phyloP scores from a whole-genome alignment of 1,140 invertebrate species.

The Panagrolaimus sp. region DNA sequence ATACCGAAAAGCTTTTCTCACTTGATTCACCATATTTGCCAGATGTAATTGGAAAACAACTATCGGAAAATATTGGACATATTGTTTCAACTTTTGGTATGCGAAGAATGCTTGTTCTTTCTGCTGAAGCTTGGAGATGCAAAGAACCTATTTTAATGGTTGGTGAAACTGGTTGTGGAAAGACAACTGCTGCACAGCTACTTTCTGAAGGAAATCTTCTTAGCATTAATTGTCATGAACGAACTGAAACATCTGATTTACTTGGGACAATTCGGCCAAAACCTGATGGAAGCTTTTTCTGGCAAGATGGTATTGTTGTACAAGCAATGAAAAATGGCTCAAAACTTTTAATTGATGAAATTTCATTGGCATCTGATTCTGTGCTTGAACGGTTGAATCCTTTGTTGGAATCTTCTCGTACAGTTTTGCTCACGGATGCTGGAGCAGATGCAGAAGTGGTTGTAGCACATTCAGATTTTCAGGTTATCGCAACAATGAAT shows the following conservation, averaged over 20 bases:
- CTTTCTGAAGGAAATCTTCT: slow-evolving; percentile 9
- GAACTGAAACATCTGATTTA: slow-evolving; percentile 95
- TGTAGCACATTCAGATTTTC: slow-evolving; percentile 72
- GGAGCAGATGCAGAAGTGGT: slow-evolving; percentile 63
- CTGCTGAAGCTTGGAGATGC: slow-evolving; percentile 78
- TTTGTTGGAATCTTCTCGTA: slow-evolving; percentile 85
- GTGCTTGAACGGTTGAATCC: slow-evolving; percentile 95
- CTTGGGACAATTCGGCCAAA: slow-evolving; percentile 82
- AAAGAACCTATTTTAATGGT: slow-evolving; percentile 90
- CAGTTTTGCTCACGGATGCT: slow-evolving; percentile 73
- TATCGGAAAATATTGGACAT: neutral
- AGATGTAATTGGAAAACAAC: neutral
- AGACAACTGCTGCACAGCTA: slow-evolving; percentile 78
- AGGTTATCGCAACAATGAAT: slow-evolving; percentile 98
- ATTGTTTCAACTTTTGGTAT: slow-evolving; percentile 59
- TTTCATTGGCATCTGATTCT: slow-evolving; percentile 95
- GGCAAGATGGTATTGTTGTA: slow-evolving; percentile 92
- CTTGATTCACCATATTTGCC: slow-evolving; percentile 65
- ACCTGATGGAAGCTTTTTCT: slow-evolving; percentile 76
- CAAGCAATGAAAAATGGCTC: slow-evolving; percentile 77
- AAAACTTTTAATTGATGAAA: slow-evolving; percentile 93
- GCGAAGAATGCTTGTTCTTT: slow-evolving; percentile 80
- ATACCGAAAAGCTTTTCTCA: slow-evolving; percentile 72
- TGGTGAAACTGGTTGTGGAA: slow-evolving; percentile 95
- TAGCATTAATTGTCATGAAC: slow-evolving; percentile 90